phyloP scores from a whole-genome alignment of 2,888 invertebrate species.

The Chirona hameri region DNA sequence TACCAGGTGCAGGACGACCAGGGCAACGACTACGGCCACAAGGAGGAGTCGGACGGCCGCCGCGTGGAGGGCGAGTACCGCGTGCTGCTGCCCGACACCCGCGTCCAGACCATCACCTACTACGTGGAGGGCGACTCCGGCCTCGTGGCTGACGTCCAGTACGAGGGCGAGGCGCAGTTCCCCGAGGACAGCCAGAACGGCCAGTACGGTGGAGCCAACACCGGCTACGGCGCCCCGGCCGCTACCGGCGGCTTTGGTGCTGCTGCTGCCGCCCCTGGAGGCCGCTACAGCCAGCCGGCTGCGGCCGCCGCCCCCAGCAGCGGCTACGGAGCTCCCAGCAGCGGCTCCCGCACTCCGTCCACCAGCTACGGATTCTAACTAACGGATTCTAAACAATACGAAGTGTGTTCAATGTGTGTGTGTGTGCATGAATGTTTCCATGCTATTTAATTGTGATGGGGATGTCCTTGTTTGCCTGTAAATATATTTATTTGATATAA shows the following conservation, averaged over 20 bases:
- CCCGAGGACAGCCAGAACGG: neutral
- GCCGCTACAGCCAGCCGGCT: neutral
- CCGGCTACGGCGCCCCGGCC: neutral
- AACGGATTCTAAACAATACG: too few relatives aligned
- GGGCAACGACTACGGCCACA: neutral
- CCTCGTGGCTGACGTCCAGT: neutral
- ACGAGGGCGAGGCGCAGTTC: conserved; percentile 5
- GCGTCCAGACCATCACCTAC: neutral
- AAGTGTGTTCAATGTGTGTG: too few relatives aligned
- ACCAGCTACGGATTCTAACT: neutral
- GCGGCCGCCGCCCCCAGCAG: neutral
- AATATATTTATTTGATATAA: too few relatives aligned
- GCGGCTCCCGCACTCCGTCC: neutral
- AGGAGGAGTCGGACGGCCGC: neutral
- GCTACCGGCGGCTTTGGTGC: neutral
- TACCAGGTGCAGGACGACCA: neutral
- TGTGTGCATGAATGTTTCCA: too few relatives aligned
- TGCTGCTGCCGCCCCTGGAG: too few relatives aligned
- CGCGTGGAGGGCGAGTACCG: neutral
- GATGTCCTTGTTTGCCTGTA: too few relatives aligned
- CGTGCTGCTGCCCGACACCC: neutral
- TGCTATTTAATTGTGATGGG: too few relatives aligned
- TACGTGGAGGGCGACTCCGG: neutral
- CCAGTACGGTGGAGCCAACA: neutral
- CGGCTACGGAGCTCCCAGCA: neutral